Evolutionary conservation across 2,888 invertebrate species (phyloP).

Genomic region (Diarsia mendica): DNA sequence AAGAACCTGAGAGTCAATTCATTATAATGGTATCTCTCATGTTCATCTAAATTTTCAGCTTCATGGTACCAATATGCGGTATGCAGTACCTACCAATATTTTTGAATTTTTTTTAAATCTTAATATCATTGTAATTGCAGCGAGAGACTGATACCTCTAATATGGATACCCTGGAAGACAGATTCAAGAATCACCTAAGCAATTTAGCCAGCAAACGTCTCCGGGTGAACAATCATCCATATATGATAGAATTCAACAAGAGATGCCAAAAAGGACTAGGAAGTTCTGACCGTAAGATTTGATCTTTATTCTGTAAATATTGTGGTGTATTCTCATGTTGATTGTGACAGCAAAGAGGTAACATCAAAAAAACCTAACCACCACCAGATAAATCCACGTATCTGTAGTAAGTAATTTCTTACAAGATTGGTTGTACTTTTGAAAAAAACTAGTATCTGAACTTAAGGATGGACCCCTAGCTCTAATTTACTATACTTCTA

Average conservation of each 20-base stretch:
- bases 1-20: too few relatives aligned
- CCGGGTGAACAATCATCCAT: constrained; percentile 78
- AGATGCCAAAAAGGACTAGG: constrained; percentile 72
- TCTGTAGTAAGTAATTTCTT: background rate
- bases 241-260: constrained; percentile 78
- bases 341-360: background rate
- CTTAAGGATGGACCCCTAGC: background rate
- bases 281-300: constrained; percentile 70
- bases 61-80: too few relatives aligned
- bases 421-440: background rate
- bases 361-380: too few relatives aligned
- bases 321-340: background rate
- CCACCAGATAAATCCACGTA: background rate
- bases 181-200: constrained; percentile 74
- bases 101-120: background rate
- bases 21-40: too few relatives aligned
- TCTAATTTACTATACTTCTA: background rate
- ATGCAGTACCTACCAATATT: too few relatives aligned
- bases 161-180: constrained; percentile 75
- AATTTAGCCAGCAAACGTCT: constrained; percentile 72
- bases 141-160: constrained; percentile 79
- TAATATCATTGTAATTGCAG: constrained; percentile 65
- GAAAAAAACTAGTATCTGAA: background rate
- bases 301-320: background rate
- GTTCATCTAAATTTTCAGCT: too few relatives aligned